Evolutionary conservation across 2,113 vertebrate genomes (phyloP), one percentile per base, ranked within the genome.

Genomic region (Elgaria multicarinata): DNA sequence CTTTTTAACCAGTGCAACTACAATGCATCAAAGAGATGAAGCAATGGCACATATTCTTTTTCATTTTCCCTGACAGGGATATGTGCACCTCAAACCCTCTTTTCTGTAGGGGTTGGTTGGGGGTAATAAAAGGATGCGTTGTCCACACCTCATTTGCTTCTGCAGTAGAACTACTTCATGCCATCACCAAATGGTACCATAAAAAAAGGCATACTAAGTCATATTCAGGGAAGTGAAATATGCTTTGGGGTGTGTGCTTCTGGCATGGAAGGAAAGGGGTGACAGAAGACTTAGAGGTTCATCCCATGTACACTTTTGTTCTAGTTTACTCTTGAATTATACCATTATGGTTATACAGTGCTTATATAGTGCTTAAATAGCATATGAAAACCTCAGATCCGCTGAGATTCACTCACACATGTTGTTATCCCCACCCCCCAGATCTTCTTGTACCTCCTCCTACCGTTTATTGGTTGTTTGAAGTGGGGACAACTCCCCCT

Each of bases 51-150:
- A 33, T 28, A 22, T 77, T 87, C 46, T 53, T 89, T 95, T 95
- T 94, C 80, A 87, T 90, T 94, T 71, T 76, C 0, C 0, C 83
- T 81, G 62, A 74, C 89, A 86, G 66, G 55, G 87, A 75, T 71
- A 22, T 62, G 91, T 92, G 90, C 74, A 58, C 83, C 46, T 80
- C 53, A 93, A 79, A 93, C 92, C 44, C n/a, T 85, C 64, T 93
- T 55, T 50, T 85, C 88, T 92, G 85, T 88, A 92, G 55, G 62
- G 91, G 53, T 93, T n/a, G n/a, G n/a, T n/a, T n/a, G 87, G 89
- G 93, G 50, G 75, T 91, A 58, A 94, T 92, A 91, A 96, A 95
- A 85, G 92, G 58, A 94, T 91, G 92, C 93, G 89, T 81, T 66
- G 14, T 46, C 76, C 78, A n/a, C 69, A 87, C 53, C 24, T 93